Evolutionary conservation across 2,888 invertebrate genomes (phyloP).

Genomic region (Epicampocera succincta): DNA sequence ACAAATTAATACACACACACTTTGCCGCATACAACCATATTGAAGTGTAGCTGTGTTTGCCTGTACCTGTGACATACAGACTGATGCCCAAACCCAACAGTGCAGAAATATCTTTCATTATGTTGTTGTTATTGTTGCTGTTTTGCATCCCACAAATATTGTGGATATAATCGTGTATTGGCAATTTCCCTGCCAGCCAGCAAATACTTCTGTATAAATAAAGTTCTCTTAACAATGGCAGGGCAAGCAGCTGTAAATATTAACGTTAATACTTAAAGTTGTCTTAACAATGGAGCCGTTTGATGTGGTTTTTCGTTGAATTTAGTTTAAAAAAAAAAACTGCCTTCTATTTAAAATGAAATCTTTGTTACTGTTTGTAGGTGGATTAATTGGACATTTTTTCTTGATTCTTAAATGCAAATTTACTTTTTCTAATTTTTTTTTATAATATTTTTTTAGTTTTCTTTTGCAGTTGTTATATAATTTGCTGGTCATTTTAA

Average conservation of each 20-base stretch:
- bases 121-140: constrained; percentile 19
- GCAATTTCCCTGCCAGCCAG: constrained; percentile 49
- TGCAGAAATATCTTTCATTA: constrained; percentile 35
- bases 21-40: not conserved
- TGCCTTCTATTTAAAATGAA: constrained; percentile 29
- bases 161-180: constrained; percentile 32
- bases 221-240: not conserved
- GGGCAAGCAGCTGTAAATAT: constrained; percentile 50
- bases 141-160: constrained; percentile 7
- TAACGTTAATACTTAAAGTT: constrained; percentile 29
- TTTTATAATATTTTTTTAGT: too few relatives aligned
- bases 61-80: too few relatives aligned
- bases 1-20: constrained; percentile 19
- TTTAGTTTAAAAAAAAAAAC: not conserved
- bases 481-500: too few relatives aligned
- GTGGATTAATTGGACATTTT: constrained; percentile 18
- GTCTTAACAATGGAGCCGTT: constrained; percentile 13
- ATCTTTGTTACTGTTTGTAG: constrained; percentile 9
- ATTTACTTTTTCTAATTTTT: too few relatives aligned
- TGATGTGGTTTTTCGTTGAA: not conserved
- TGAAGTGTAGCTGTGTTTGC: too few relatives aligned
- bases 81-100: constrained; percentile 7
- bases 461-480: too few relatives aligned
- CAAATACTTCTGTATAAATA: constrained; percentile 50
- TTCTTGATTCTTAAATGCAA: too few relatives aligned